phyloP scores from a whole-genome alignment of 2,797 vertebrate species.

The Hoplostethus mediterraneus region DNA sequence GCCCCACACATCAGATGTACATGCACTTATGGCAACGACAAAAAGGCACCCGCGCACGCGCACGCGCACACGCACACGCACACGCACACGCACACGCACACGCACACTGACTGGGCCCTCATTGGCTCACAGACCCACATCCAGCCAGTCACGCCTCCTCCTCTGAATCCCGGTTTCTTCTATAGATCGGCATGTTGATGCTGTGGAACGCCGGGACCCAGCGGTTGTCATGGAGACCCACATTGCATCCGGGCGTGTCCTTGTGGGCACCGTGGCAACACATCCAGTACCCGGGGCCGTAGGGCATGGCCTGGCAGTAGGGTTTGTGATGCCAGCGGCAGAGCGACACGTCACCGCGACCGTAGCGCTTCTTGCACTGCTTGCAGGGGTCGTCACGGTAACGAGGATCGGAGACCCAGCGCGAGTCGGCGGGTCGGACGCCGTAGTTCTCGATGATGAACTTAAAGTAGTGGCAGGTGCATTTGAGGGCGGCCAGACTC shows the following conservation, averaged over 20 bases:
- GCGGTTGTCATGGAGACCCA: conserved; percentile 98
- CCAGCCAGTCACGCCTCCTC: conserved; percentile 7
- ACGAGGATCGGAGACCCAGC: conserved; percentile 95
- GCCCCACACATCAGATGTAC: background rate
- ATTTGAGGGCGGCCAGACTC: conserved; percentile 94
- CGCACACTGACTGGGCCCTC: background rate
- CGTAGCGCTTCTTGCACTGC: conserved; percentile 93
- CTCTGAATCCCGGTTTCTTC: conserved; percentile 78
- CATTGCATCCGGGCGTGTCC: conserved; percentile 92
- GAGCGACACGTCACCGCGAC: conserved; percentile 92
- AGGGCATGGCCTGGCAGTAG: conserved; percentile 94
- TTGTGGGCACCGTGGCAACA: conserved; percentile 92
- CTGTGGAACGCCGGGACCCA: conserved; percentile 95
- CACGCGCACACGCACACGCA: background rate
- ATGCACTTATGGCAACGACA: no score
- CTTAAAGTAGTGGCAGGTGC: conserved; percentile 93
- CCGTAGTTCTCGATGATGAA: conserved; percentile 93
- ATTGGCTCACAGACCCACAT: background rate
- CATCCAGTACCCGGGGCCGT: conserved; percentile 98
- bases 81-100: background rate
- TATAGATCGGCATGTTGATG: conserved; percentile 90
- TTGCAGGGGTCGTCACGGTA: conserved; percentile 98
- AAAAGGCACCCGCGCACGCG: background rate
- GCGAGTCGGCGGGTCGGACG: conserved; percentile 92
- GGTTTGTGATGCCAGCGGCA: conserved; percentile 99